A percentile compares a stretch with the other conserved stretches of the same genome.
phyloP scores from a whole-genome alignment of 2,888 invertebrate genomes.

The Lepidochrysops patricia region DNA sequence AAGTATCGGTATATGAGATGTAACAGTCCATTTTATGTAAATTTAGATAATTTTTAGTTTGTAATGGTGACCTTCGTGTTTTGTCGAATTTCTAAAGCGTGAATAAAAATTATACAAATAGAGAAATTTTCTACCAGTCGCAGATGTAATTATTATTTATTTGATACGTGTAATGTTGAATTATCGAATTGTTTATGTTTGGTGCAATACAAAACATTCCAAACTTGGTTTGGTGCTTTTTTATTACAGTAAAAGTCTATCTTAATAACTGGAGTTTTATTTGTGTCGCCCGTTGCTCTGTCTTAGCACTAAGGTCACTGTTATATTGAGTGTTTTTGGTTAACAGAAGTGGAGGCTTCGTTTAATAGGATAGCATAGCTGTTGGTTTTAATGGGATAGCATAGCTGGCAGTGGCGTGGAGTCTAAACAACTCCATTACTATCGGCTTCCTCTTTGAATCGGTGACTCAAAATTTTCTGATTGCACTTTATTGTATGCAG shows the following conservation, averaged over 20 bases:
- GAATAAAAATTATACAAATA: conserved; percentile 39
- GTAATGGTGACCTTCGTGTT: conserved; percentile 68
- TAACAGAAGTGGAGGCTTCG: too few species aligned
- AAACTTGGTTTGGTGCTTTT: conserved; percentile 72
- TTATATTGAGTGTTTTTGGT: too few species aligned
- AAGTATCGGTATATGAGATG: conserved; percentile 2
- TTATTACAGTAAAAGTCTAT: conserved; percentile 48
- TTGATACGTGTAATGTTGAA: conserved; percentile 39
- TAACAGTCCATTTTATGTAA: conserved; percentile 6
- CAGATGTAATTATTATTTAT: conserved; percentile 31
- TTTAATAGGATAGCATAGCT: too few species aligned
- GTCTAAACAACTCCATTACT: too few species aligned
- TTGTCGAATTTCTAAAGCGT: conserved; percentile 21
- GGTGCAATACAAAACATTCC: conserved; percentile 73
- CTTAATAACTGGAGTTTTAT: conserved; percentile 48
- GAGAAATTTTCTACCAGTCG: conserved; percentile 27
- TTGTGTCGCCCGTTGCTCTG: conserved; percentile 54
- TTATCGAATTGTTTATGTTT: conserved; percentile 55
- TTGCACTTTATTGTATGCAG: too few species aligned
- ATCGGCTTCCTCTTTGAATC: too few species aligned
- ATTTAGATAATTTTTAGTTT: conserved; percentile 20
- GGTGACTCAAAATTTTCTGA: too few species aligned
- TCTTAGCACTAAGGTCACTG: conserved; percentile 59
- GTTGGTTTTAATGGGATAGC: too few species aligned
- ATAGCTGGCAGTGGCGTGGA: too few species aligned